Evolutionary conservation across 2,888 invertebrate species (phyloP), one percentile per base, ranked within the genome.

Genomic region (Rhamphomyia laevipes): DNA sequence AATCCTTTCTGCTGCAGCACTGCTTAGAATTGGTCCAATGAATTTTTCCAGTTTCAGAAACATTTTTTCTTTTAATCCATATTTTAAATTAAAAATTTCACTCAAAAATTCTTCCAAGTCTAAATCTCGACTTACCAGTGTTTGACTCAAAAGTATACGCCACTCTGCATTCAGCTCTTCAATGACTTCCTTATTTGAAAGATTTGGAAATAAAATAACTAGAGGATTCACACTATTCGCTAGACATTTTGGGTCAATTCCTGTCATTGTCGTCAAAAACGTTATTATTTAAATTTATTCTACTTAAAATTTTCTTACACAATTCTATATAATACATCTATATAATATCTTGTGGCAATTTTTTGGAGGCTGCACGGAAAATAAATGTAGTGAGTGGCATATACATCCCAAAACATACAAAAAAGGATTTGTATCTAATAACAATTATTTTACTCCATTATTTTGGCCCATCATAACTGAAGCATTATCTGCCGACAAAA

Each of bases 401-500:
- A 56, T 53, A 52, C 60, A 61, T 44, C 57, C 58, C 27, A 58
- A 46, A 1, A 58, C 55, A 54, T 57, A 60, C 38, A 61, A 47
- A 46, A 56, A 40, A 12, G 58, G 58, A 18, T 55, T 40, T 15
- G 55, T 45, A 47, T 51, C 37, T 50, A 49, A 46, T 23, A 61
- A 53, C 38, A 51, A 49, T 15, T 53, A 35, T 49, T 57, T 44
- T 2, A 62, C 55, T 9, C 58, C 57, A 21, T 49, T 49, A 30
- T 51, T 55, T 21, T 51, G 53, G 4, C 58, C 61, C 58, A 59
- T 59, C 61, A 62, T 61, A 13, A 58, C 57, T 10, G 52, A 50
- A 1, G 60, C 59, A 52, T 58, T 59, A 49, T 62, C 60, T 44
- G 59, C 56, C 13, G 55, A n/a, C 58, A 49, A 61, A 58, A 13